Evolutionary conservation across 2,888 invertebrate species (phyloP), one percentile per base, ranked within the genome.

Genomic region (Linhomoeus sp.): DNA sequence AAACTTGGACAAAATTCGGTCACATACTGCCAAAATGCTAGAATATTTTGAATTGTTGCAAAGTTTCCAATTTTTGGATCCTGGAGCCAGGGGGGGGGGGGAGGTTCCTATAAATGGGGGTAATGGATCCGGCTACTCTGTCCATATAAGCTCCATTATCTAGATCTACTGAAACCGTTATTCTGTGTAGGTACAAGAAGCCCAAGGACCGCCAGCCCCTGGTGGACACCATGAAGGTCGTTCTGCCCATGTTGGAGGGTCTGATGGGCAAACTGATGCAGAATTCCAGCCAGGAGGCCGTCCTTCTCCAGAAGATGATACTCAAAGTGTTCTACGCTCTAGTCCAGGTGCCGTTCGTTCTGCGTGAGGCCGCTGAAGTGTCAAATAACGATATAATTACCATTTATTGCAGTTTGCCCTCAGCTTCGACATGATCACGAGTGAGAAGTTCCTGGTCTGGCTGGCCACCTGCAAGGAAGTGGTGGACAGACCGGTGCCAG

Each of bases 361-460:
- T n/a, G n/a, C n/a, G n/a, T n/a, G n/a, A n/a, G n/a, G n/a, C n/a
- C n/a, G n/a, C n/a, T n/a, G n/a, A n/a, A n/a, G n/a, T n/a, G n/a
- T n/a, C n/a, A n/a, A n/a, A n/a, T n/a, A n/a, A n/a, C n/a, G n/a
- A n/a, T n/a, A n/a, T n/a, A n/a, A n/a, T n/a, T n/a, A n/a, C n/a
- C n/a, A n/a, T n/a, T n/a, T n/a, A n/a, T n/a, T n/a, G n/a, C 65
- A 57, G 67, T 63, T 56, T 53, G 70, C 50, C 60, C 66, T 50
- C 52, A 61, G 56, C 50, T 49, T 64, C 47, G 64, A 67, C 43
- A 73, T 92, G 54, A 79, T 94, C 51, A 79, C 81, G 15, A 78
- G 76, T 61, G 86, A 88, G 56, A 75, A 80, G 37, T 92, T 97
- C 66, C 79, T 85, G 1, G 82, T 85, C 62, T 97, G 97, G 94